Evolutionary conservation across 2,888 invertebrate species (phyloP), one percentile per base, ranked within the genome.

Genomic region (Eupithecia pulchellata): DNA sequence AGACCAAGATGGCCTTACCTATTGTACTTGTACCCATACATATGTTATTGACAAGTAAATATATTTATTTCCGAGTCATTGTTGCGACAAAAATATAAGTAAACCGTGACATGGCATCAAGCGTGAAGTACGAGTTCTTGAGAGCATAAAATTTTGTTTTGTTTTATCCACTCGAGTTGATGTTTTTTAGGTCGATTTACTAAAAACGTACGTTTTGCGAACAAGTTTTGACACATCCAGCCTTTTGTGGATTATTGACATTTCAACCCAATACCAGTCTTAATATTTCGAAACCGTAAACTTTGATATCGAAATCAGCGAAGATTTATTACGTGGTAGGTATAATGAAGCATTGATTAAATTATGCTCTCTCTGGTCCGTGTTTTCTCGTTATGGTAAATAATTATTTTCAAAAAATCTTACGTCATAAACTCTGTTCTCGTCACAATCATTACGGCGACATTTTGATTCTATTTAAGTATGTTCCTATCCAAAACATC

Each of bases 221-320:
- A 77, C 75, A 65, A 70, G 74, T 70, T 75, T 71, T 66, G 64
- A 66, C 64, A 58, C 70, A 69, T 66, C 68, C 55, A 72, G 60
- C 68, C 73, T 60, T 73, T 55, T 62, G 61, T 64, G 70, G 71
- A 71, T 63, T n/a, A 70, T 73, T 77, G 75, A 75, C 73, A 75
- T 77, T 77, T 75, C 32, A 74, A 75, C 74, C 73, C 68, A 77
- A 73, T 55, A 65, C 47, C 39, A 66, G 60, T 64, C 70, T 68
- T 68, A 63, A 57, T 60, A 32, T 77, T 77, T 64, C 75, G 75
- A 75, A 77, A 78, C 64, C 64, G 68, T 71, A 72, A 77, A 69
- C 68, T 72, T 70, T 61, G 70, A 64, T 70, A 71, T 68, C 67
- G 70, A 73, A 76, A 75, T 75, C 69, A 30, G 67, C 55, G 58